Percentiles rank a stretch among this genome's conserved stretches.
These are phyloP conservation scores for Scomber japonicus DNA, from an alignment of 2,113 vertebrate species.

Conservation along the genomic window DNA sequence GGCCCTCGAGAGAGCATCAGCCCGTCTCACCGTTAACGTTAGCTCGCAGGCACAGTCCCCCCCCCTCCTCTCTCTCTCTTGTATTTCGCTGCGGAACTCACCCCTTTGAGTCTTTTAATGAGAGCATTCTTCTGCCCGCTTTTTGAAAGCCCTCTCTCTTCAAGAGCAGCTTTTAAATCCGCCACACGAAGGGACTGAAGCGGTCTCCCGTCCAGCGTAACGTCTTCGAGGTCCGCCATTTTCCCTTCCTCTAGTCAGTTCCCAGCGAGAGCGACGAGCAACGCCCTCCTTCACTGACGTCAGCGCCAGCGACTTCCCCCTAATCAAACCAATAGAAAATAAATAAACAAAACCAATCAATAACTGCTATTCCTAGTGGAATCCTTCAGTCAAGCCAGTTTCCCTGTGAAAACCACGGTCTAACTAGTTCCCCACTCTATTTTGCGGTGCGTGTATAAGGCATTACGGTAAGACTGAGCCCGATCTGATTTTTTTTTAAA, in stretches of 20 bases:
- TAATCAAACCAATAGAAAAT: slow-evolving; percentile 14
- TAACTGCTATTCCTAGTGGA: too few species aligned
- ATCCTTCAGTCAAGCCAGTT: too few species aligned
- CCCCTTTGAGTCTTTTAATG: slow-evolving; percentile 94
- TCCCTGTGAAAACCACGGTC: too few species aligned
- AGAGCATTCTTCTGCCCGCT: slow-evolving; percentile 94
- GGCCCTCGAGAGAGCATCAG: slow-evolving; percentile 81
- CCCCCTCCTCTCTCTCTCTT: too few species aligned
- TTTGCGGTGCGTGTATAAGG: too few species aligned
- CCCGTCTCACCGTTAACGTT: slow-evolving; percentile 69
- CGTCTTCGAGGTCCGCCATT: slow-evolving; percentile 98
- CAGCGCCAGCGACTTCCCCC: slow-evolving; percentile 56
- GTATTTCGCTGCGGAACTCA: slow-evolving; percentile 77
- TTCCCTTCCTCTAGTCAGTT: slow-evolving; percentile 86
- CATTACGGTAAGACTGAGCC: too few species aligned
- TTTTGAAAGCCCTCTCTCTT: slow-evolving; percentile 92
- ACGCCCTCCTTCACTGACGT: slow-evolving; percentile 79
- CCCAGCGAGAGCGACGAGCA: slow-evolving; percentile 73
- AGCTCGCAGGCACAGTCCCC: slow-evolving; percentile 38
- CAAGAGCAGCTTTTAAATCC: slow-evolving; percentile 92
- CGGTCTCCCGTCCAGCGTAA: slow-evolving; percentile 96
- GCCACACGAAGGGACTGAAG: slow-evolving; percentile 94
- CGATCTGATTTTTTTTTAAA: too few species aligned
- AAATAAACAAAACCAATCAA: neutral
- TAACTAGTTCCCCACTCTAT: too few species aligned